These are phyloP conservation scores for Amazona guildingii DNA, from an alignment of 2,113 vertebrate species.

Conservation along the genomic window DNA sequence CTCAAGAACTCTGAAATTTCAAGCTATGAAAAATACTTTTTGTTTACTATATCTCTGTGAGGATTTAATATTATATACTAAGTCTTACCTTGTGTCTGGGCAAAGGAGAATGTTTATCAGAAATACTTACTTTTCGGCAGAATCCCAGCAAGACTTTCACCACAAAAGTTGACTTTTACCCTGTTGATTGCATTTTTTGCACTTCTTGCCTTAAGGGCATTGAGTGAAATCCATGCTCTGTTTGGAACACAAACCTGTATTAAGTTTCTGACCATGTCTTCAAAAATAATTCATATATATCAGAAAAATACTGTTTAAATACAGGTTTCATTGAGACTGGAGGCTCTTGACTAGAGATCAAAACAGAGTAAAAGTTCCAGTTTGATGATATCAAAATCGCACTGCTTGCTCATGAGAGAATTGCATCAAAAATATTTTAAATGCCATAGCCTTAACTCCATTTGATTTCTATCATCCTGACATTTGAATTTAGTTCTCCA, in stretches of 20 bases:
- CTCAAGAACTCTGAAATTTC: neutral
- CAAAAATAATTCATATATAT: neutral
- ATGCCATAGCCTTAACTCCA: neutral
- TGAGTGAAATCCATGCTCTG: neutral
- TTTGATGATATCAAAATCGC: neutral
- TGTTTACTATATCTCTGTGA: neutral
- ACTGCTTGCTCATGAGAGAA: neutral
- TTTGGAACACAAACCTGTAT: neutral
- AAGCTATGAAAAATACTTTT: neutral
- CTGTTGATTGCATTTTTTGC: neutral
- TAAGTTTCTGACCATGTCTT: neutral
- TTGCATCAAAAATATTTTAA: neutral
- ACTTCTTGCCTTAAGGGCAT: neutral
- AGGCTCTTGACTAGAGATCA: neutral
- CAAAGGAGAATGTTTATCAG: neutral
- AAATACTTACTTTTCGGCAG: neutral
- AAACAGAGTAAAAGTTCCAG: neutral
- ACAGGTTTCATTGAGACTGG: neutral
- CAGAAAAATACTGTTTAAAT: neutral
- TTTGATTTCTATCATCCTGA: slow-evolving; percentile 13
- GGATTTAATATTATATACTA: neutral
- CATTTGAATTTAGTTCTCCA: neutral
- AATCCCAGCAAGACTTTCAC: neutral
- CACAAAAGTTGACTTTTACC: neutral
- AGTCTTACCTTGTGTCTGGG: neutral